Base-by-base conservation (phyloP, 2,113 vertebrate species). In the Channa maculata region DNA sequence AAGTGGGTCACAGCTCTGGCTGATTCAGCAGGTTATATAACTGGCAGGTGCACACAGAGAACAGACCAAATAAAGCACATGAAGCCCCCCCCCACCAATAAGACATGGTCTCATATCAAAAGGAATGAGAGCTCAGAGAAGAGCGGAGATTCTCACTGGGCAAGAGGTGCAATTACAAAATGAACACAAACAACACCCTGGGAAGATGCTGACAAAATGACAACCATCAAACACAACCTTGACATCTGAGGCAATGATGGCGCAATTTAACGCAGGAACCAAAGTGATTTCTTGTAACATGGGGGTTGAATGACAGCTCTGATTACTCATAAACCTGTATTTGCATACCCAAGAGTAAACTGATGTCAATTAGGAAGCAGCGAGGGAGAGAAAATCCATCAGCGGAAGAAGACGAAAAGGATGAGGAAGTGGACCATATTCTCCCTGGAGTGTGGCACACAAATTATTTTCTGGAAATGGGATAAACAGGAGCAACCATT, bases 301-400 rank as follows among this genome's bases (percentile, higher is more conserved):
- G 69, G 65, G 58, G 37, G 10, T 55, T 80, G 75, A 85, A 65
- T 72, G 84, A 80, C 87, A 84, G 75, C 78, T 75, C 80, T 70
- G 84, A 86, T 88, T 78, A 63, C 80, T 84, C 84, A 79, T 87
- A 79, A 83, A 84, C 65, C 59, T 34, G n/a, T 37, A 82, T 87
- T 88, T 86, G 78, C 80, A 86, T 83, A 71, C 70, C 52, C 60
- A 8, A 36, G 55, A 70, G 74, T 80, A 71, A 79, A 83, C 54
- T 41, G 55, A 75, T 77, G 81, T 84, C 84, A 85, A 84, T 85
- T 71, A 71, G 58, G 67, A 71, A 62, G 57, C 71, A 77, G 82
- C 36, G 82, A 84, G 62, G 77, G 68, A 67, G 65, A 82, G 70
- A 79, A 68, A 77, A 75, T 64, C 75, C 75, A 86, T 80, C 71